A percentile compares a stretch with the other conserved stretches of the same genome.
phyloP scores from a whole-genome alignment of 2,888 invertebrate genomes.

The Caenorhabditis japonica region DNA sequence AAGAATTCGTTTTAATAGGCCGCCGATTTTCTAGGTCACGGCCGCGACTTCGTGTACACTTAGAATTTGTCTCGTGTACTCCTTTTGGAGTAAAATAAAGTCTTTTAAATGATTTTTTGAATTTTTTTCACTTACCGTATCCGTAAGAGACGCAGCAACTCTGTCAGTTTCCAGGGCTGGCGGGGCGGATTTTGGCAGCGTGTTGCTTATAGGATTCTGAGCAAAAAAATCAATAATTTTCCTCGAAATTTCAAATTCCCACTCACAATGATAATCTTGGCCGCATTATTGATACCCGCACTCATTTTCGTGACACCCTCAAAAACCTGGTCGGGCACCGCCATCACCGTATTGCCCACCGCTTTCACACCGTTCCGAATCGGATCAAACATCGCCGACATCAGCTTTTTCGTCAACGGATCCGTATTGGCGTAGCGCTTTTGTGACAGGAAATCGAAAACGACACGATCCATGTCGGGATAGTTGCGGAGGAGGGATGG shows the following conservation, averaged over 20 bases:
- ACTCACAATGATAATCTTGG: slow-evolving; percentile 77
- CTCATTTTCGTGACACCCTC: slow-evolving; percentile 89
- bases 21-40: background rate
- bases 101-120: no score
- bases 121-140: slow-evolving; percentile 58
- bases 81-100: no score
- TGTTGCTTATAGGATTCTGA: slow-evolving; percentile 48
- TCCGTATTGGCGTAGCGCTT: slow-evolving; percentile 69
- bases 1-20: background rate
- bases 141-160: slow-evolving; percentile 64
- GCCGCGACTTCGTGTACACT: no score
- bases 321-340: slow-evolving; percentile 87
- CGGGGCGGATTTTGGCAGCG: slow-evolving; percentile 5
- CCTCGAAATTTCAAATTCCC: background rate
- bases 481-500: slow-evolving; percentile 82
- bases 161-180: slow-evolving; percentile 62
- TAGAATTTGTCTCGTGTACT: no score
- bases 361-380: slow-evolving; percentile 87
- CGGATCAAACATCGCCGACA: slow-evolving; percentile 84
- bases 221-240: no score
- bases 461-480: slow-evolving; percentile 80
- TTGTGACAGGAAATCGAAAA: slow-evolving; percentile 76
- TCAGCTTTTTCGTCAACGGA: slow-evolving; percentile 76
- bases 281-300: slow-evolving; percentile 86
- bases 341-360: slow-evolving; percentile 85